Evolutionary conservation across 2,113 vertebrate species (phyloP).

Genomic region (Rhizomys pruinosus): DNA sequence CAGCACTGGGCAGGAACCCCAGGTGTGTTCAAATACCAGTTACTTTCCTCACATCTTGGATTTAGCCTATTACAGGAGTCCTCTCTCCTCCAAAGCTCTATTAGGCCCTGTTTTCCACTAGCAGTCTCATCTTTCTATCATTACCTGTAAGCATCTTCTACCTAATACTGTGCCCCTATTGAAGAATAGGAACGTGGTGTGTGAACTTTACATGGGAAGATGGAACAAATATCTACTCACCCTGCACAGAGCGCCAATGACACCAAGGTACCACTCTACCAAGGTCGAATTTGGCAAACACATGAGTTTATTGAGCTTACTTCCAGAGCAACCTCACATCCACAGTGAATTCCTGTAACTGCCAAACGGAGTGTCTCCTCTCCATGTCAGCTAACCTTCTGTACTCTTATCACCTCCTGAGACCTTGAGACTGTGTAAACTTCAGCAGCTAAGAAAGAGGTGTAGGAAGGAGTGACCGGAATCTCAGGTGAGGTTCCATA

Average conservation of each 20-base stretch:
- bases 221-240: too few relatives aligned
- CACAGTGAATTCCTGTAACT: neutral
- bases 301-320: neutral
- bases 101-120: neutral
- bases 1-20: neutral
- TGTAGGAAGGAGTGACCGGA: too few relatives aligned
- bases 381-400: too few relatives aligned
- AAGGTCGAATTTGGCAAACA: neutral
- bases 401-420: neutral
- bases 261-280: neutral
- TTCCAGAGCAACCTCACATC: neutral
- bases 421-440: neutral
- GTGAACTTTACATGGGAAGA: neutral
- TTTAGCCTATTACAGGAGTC: neutral
- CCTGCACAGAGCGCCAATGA: neutral
- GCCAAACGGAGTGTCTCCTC: neutral
- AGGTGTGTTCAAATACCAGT: neutral
- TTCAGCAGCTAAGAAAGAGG: neutral
- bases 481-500: neutral
- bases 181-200: neutral
- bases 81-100: neutral
- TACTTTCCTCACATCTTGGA: neutral
- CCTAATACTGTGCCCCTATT: neutral
- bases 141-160: neutral
- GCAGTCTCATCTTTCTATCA: neutral